A percentile compares a stretch with the other conserved stretches of the same genome.
Evolutionary conservation across 2,113 vertebrate genomes (phyloP).

Genomic region (Elaphurus davidianus): DNA sequence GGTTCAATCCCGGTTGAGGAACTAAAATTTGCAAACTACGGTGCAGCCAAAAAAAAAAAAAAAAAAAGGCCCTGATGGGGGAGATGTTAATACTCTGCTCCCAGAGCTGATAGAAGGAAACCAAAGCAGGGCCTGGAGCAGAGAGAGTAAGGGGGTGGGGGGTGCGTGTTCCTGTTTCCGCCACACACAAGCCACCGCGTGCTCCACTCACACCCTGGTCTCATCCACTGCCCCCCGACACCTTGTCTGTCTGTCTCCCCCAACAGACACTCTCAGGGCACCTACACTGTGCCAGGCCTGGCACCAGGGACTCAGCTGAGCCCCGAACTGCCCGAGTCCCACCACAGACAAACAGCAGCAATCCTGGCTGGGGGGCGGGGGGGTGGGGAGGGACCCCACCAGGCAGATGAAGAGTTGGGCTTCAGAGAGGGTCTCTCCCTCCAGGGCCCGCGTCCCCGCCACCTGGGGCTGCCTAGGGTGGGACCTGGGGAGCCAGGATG

Average conservation of each 20-base stretch:
- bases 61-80: too few species aligned
- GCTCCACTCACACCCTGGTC: rapidly evolving
- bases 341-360: neutral
- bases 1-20: neutral
- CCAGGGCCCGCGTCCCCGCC: rapidly evolving
- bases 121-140: rapidly evolving
- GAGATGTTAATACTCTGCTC: neutral
- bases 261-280: too few species aligned
- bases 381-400: neutral
- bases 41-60: neutral
- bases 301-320: neutral
- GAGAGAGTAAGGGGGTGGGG: neutral
- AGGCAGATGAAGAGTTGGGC: neutral
- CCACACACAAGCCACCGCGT: rapidly evolving
- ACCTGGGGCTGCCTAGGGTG: too few species aligned
- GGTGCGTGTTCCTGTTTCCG: neutral
- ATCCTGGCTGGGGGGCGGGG: rapidly evolving
- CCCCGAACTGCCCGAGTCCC: neutral
- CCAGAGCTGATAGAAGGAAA: neutral
- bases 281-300: neutral
- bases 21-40: neutral
- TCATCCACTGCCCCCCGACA: rapidly evolving
- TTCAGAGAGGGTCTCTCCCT: neutral
- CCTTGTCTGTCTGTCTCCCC: too few species aligned
- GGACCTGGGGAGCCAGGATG: neutral